Percentiles rank a stretch among this genome's conserved stretches.
phyloP scores from a whole-genome alignment of 2,797 vertebrate genomes.

The Xenentodon cancila region DNA sequence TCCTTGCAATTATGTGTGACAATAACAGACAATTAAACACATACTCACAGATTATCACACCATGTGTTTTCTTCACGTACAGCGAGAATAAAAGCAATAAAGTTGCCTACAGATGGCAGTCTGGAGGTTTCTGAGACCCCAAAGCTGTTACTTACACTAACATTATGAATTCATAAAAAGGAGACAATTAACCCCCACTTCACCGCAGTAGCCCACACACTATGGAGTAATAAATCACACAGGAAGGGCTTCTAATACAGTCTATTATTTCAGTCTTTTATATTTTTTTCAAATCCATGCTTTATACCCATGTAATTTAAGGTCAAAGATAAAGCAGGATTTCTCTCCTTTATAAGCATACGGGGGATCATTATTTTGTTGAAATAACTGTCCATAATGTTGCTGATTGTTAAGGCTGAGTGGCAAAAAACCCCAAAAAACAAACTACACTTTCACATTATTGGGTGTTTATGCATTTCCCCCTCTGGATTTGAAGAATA shows the following conservation, averaged over 20 bases:
- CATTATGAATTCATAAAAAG: constrained; percentile 3
- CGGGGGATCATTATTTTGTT: constrained; percentile 2
- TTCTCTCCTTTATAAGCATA: not conserved
- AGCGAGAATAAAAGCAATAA: too few relatives aligned
- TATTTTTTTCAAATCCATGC: too few relatives aligned
- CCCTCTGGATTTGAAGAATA: not conserved
- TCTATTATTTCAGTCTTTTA: constrained; percentile 29
- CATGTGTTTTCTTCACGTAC: too few relatives aligned
- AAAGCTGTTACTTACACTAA: not conserved
- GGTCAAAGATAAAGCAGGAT: constrained; percentile 5
- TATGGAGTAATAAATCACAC: constrained; percentile 21
- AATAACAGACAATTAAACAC: too few relatives aligned
- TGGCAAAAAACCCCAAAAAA: too few relatives aligned
- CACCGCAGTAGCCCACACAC: constrained; percentile 6
- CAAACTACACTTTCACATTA: not conserved
- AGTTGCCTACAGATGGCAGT: too few relatives aligned
- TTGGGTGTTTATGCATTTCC: too few relatives aligned
- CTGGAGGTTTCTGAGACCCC: too few relatives aligned
- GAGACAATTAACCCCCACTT: constrained; percentile 14
- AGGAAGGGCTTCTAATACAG: constrained; percentile 17
- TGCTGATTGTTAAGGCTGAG: not conserved
- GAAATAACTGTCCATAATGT: constrained; percentile 4
- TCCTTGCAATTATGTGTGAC: too few relatives aligned
- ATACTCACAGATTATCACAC: too few relatives aligned
- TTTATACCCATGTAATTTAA: constrained; percentile 1